Percentiles rank a stretch among this genome's conserved stretches.
Conservation (phyloP, 1,140 invertebrate genomes). For the Cepaea nemoralis region DNA sequence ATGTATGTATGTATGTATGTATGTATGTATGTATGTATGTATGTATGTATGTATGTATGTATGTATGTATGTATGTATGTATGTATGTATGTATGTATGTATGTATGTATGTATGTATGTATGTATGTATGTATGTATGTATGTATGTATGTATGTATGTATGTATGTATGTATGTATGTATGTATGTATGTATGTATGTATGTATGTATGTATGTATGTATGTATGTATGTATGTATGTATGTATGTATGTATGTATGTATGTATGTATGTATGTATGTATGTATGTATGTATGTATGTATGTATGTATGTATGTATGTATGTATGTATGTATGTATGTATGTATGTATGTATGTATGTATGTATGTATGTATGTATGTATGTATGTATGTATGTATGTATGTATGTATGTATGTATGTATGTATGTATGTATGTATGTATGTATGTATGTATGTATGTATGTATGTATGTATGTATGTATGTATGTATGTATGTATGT, state of each 20-base stretch:
- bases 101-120: conserved; percentile 21
- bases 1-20: conserved; percentile 18
- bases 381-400: neutral
- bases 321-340: neutral
- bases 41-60: neutral
- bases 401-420: neutral
- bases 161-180: conserved; percentile 21
- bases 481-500: neutral
- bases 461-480: neutral
- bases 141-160: neutral
- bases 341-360: conserved; percentile 20
- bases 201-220: conserved; percentile 3
- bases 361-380: conserved; percentile 19
- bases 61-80: neutral
- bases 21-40: neutral
- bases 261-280: conserved; percentile 18
- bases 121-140: neutral
- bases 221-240: neutral
- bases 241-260: neutral
- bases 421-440: neutral
- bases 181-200: conserved; percentile 23
- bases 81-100: conserved; percentile 17
- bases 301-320: neutral
- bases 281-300: conserved; percentile 20
- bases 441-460: neutral